phyloP scores from a whole-genome alignment of 2,797 vertebrate genomes.

The Podarcis lilfordi region DNA sequence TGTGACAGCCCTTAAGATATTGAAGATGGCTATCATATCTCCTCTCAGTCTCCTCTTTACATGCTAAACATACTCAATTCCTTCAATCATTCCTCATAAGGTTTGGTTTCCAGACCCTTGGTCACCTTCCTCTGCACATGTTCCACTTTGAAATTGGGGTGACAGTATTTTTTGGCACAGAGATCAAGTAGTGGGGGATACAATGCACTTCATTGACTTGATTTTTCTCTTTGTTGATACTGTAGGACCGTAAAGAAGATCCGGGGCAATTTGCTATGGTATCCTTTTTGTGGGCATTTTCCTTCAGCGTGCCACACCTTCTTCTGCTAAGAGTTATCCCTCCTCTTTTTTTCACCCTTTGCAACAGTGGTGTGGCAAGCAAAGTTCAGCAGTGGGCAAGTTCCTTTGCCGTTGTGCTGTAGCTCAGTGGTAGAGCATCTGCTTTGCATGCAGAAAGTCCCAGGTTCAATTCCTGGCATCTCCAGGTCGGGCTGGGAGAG shows the following conservation, averaged over 20 bases:
- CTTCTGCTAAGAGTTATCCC: background rate
- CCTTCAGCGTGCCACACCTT: background rate
- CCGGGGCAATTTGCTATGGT: background rate
- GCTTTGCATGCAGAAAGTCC: background rate
- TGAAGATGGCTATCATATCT: too few relatives aligned
- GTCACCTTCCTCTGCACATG: too few relatives aligned
- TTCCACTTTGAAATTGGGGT: too few relatives aligned
- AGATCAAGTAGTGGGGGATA: background rate
- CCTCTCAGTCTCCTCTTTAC: too few relatives aligned
- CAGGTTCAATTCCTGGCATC: background rate
- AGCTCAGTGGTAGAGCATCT: background rate
- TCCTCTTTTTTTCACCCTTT: background rate
- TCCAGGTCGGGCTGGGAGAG: too few relatives aligned
- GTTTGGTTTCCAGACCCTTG: too few relatives aligned
- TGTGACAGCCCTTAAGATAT: too few relatives aligned
- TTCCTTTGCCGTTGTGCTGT: background rate
- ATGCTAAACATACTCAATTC: too few relatives aligned
- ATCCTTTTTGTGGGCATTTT: background rate
- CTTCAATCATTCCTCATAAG: too few relatives aligned
- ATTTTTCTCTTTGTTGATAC: background rate
- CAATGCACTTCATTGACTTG: background rate
- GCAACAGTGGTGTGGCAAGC: background rate
- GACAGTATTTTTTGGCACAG: background rate
- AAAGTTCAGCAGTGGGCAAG: too few relatives aligned
- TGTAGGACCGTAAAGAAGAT: constrained; percentile 33